Evolutionary conservation across 1,140 invertebrate species (phyloP).

Genomic region (Aphelenchoides besseyi): DNA sequence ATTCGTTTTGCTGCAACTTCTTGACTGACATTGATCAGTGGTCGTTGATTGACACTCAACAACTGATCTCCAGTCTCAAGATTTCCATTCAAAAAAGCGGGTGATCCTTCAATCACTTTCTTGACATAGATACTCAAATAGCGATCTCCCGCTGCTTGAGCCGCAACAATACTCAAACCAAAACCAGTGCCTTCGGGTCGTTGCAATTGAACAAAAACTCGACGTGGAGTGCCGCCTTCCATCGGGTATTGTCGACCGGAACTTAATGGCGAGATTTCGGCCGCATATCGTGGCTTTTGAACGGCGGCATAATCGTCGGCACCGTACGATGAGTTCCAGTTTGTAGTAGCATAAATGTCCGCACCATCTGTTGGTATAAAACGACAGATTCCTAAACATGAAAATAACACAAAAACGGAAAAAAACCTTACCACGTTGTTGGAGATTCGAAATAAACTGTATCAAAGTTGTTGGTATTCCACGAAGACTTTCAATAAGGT

Average conservation of each 20-base stretch:
- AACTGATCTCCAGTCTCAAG: slow-evolving; percentile 94
- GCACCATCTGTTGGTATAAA: slow-evolving; percentile 83
- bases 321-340: slow-evolving; percentile 7
- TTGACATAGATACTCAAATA: slow-evolving; percentile 60
- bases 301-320: slow-evolving; percentile 16
- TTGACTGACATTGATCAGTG: slow-evolving; percentile 90
- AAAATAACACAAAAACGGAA: slow-evolving; percentile 12
- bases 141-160: slow-evolving; percentile 52
- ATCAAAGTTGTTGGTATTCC: slow-evolving; percentile 42
- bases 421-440: neutral
- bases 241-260: neutral
- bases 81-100: slow-evolving; percentile 74
- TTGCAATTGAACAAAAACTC: slow-evolving; percentile 1
- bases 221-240: neutral
- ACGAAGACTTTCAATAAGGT: slow-evolving; percentile 74
- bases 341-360: slow-evolving; percentile 66
- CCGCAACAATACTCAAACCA: slow-evolving; percentile 59
- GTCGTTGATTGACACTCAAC: slow-evolving; percentile 91
- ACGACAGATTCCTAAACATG: slow-evolving; percentile 72
- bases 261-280: neutral
- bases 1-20: slow-evolving; percentile 92
- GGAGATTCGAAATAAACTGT: slow-evolving; percentile 29
- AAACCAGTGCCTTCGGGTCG: slow-evolving; percentile 42
- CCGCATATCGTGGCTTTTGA: neutral
- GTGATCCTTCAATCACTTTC: slow-evolving; percentile 62